Base-by-base conservation (phyloP, 2,888 invertebrate genomes). In the Agriopis leucophaearia region DNA sequence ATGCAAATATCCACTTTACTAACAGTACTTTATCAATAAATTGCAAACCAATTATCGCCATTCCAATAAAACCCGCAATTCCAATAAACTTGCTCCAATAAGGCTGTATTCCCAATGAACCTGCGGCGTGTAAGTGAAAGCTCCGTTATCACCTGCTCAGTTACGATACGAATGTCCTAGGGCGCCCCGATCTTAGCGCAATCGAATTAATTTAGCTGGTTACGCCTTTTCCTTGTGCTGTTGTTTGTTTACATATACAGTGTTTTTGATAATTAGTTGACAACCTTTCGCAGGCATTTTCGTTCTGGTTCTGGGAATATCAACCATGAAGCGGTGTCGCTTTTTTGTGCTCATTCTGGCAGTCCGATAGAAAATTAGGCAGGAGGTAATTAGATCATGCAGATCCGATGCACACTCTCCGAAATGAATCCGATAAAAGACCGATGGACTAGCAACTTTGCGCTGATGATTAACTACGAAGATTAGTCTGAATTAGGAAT, bases 101-200 rank as follows among this genome's bases (percentile, higher is more conserved):
- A 48, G n/a, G 35, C 35, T 8, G 35, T 35, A 51, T 54, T 54
- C 52, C 38, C 52, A 38, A 38, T 38, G 7, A 54, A 55, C 42
- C 42, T 42, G 15, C 18, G 42, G n/a, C 35, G 5, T 15, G n/a
- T 58, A 48, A 59, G 59, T 59, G 59, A 59, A 59, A 59, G 59
- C 27, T 18, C n/a, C 47, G 58, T 59, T 59, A 59, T 59, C 59
- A 40, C 59, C 50, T 48, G 44, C 15, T 27, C 18, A 58, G 58
- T 18, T 59, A 18, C 44, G 40, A 44, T 55, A 42, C 45, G 10
- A 38, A 45, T 40, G 50, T 50, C 59, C 59, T 42, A 18, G n/a
- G 59, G 59, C 58, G 47, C 58, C 16, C 48, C 18, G 48, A 42
- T 48, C 48, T 57, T 48, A 40, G 48, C 27, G 59, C 50, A 50